These are phyloP conservation scores for Drosophila dunni DNA, from an alignment of 1,140 invertebrate species.

Conservation along the genomic window DNA sequence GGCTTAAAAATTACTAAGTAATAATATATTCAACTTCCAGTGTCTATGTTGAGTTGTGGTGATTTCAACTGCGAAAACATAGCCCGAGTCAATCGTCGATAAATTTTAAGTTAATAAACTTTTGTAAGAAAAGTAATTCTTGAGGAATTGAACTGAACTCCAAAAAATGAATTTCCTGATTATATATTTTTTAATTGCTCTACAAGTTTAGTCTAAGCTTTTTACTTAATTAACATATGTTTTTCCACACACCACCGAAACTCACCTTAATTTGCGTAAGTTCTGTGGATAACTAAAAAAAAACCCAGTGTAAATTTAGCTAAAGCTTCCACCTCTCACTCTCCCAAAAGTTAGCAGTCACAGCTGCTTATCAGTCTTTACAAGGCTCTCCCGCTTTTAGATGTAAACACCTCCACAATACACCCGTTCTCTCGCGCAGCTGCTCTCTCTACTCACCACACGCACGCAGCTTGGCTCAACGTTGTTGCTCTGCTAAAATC, in stretches of 20 bases:
- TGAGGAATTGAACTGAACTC: too few relatives aligned
- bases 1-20: background rate
- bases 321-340: background rate
- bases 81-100: background rate
- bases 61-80: conserved; percentile 47
- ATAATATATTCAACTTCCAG: conserved; percentile 1
- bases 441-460: conserved; percentile 5
- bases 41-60: conserved; percentile 15
- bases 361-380: background rate
- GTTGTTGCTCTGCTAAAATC: conserved; percentile 3
- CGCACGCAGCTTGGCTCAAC: conserved; percentile 1
- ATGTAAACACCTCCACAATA: too few relatives aligned
- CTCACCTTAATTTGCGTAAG: conserved; percentile 1
- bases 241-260: background rate
- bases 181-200: background rate
- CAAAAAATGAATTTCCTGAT: too few relatives aligned
- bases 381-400: background rate
- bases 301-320: conserved; percentile 3
- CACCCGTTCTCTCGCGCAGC: background rate
- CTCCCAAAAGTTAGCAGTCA: background rate
- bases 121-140: background rate
- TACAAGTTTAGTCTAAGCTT: background rate
- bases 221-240: background rate
- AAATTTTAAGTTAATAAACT: background rate
- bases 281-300: background rate